Evolutionary conservation across 2,113 vertebrate species (phyloP).

Genomic region (Nestor notabilis): DNA sequence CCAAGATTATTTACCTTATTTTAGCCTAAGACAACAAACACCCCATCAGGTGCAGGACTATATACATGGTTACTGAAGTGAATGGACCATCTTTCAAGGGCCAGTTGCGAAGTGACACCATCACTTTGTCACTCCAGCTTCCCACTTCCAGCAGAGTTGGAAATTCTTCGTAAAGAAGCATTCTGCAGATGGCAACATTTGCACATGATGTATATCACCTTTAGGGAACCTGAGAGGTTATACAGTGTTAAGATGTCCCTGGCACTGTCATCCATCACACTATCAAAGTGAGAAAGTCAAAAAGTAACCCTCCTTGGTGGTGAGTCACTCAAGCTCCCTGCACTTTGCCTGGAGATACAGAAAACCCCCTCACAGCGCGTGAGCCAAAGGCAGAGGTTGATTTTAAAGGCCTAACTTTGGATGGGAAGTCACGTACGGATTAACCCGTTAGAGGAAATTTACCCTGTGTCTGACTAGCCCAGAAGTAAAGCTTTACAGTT

Average conservation of each 20-base stretch:
- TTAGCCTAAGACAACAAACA: background rate
- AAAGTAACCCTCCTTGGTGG: background rate
- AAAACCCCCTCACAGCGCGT: background rate
- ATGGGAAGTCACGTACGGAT: background rate
- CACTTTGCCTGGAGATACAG: background rate
- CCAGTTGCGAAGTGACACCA: conserved; percentile 61
- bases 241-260: background rate
- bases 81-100: conserved; percentile 36
- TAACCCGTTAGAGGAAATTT: background rate
- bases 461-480: background rate
- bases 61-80: conserved; percentile 38
- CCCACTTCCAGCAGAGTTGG: background rate
- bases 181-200: conserved; percentile 42
- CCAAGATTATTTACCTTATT: background rate
- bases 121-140: conserved; percentile 55
- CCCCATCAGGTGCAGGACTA: background rate
- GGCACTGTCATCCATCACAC: background rate
- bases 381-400: background rate
- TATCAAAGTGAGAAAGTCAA: background rate
- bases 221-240: background rate
- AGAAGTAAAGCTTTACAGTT: background rate
- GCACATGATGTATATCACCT: conserved; percentile 3
- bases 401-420: background rate
- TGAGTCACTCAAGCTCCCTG: accelerated
- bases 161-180: conserved; percentile 4